Percentiles rank a stretch among this genome's conserved stretches.
Evolutionary conservation across 2,113 vertebrate species (phyloP).

Genomic region (Trachemys scripta): DNA sequence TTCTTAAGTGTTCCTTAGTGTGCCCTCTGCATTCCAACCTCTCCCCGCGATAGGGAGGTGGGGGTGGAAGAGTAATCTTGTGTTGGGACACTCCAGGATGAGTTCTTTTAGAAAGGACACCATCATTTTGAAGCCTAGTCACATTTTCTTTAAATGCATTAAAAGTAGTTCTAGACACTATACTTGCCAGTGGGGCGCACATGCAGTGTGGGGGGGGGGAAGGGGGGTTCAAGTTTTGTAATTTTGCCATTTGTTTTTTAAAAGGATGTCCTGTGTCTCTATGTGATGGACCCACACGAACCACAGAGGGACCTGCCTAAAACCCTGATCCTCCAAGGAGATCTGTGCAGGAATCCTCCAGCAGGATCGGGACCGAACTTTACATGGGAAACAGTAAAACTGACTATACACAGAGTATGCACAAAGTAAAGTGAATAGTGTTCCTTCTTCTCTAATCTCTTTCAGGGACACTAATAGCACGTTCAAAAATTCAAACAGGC

Average conservation of each 20-base stretch:
- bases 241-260: slow-evolving; percentile 71
- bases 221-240: slow-evolving; percentile 17
- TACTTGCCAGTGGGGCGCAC: slow-evolving; percentile 43
- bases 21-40: slow-evolving; percentile 74
- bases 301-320: slow-evolving; percentile 58
- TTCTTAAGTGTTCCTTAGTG: slow-evolving; percentile 73
- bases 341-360: slow-evolving; percentile 57
- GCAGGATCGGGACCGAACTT: slow-evolving; percentile 65
- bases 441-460: background rate
- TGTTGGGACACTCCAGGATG: slow-evolving; percentile 74
- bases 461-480: background rate
- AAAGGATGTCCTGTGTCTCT: slow-evolving; percentile 72
- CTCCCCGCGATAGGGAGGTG: slow-evolving; percentile 20
- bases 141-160: slow-evolving; percentile 69
- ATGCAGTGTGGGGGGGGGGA: fast-evolving
- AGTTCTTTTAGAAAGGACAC: slow-evolving; percentile 77
- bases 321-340: slow-evolving; percentile 63
- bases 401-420: slow-evolving; percentile 54
- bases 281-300: slow-evolving; percentile 70
- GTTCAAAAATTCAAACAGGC: background rate
- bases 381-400: slow-evolving; percentile 66
- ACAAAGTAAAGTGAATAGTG: slow-evolving; percentile 4
- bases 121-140: slow-evolving; percentile 74
- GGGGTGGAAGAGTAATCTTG: background rate
- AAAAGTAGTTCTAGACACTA: slow-evolving; percentile 45